Evolutionary conservation across 2,113 vertebrate genomes (phyloP), one percentile per base, ranked within the genome.

Genomic region (Saccopteryx leptura): DNA sequence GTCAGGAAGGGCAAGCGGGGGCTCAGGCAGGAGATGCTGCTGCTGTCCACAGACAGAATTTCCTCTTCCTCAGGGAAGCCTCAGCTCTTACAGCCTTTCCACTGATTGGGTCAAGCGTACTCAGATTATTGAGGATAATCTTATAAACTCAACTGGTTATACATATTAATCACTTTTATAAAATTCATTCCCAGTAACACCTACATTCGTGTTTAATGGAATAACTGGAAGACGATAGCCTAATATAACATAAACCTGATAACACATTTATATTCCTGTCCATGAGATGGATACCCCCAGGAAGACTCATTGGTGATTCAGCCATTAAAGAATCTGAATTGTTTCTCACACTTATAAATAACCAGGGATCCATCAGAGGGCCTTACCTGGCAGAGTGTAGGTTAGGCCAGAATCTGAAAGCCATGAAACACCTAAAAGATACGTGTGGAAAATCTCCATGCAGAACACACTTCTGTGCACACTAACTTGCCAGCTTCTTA

Each of bases 201-300:
- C 39, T 4, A 58, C n/a, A 17, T 69, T 17, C 31, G 1, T 18
- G 11, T 33, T 46, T 61, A 50, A 33, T 0, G n/a, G 28, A 80
- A 13, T 31, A 31, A 19, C 4, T 8, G 13, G 46, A 69, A 69
- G 81, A 52, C 24, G 18, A 9, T 71, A 63, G 68, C 39, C 54
- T 52, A 39, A 7, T 9, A 31, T 79, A 33, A 33, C 2, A 1
- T 60, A 15, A 33, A 52, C 56, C 33, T 21, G 39, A 58, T 10
- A 24, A 39, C 28, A 33, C 17, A 9, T 8, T 17, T 0, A n/a
- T 0, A 6, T 11, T 50, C 15, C 10, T 4, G 6, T 63, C 54
- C 69, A n/a, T n/a, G 33, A 66, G 5, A 18, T 4, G 12, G 58
- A 11, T 39, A 33, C 21, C 23, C 23, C 58, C 61, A 75, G 63